Conservation (phyloP, 1,140 invertebrate species). For the Galendromus occidentalis region DNA sequence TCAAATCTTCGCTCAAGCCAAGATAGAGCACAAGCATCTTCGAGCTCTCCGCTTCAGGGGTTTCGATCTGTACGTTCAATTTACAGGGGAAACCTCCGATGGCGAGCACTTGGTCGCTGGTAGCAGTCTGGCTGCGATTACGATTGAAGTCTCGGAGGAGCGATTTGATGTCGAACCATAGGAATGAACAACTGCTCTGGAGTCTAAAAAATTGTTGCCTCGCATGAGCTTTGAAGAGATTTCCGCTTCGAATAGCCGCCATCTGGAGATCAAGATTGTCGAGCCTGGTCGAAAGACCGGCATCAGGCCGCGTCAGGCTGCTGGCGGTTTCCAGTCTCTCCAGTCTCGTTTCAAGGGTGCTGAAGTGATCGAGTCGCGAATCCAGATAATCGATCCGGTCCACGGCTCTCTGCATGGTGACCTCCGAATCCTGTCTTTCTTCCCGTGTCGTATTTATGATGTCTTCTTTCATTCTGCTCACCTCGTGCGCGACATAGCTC, state of each 20-base stretch:
- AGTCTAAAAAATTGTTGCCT: too few species aligned
- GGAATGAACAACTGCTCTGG: background rate
- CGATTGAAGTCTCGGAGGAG: background rate
- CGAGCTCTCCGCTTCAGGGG: background rate
- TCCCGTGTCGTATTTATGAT: background rate
- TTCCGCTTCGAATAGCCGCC: too few species aligned
- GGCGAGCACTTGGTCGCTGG: background rate
- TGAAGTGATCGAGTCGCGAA: too few species aligned
- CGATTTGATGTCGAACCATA: background rate
- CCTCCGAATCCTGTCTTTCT: too few species aligned
- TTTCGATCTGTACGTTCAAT: background rate
- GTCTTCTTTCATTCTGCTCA: background rate
- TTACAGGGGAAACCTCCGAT: background rate
- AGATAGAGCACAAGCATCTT: background rate
- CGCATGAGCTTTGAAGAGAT: too few species aligned
- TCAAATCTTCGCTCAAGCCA: background rate
- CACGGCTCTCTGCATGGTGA: too few species aligned
- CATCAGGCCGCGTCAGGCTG: too few species aligned
- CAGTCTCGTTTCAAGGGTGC: too few species aligned
- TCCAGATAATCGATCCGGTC: too few species aligned
- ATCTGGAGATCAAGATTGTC: too few species aligned
- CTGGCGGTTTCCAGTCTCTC: too few species aligned
- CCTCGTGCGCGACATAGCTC: background rate
- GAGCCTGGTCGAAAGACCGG: too few species aligned
- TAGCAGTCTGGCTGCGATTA: background rate